Percentiles rank a stretch among this genome's conserved stretches.
Conservation (phyloP, 2,113 vertebrate genomes). For the Condylura cristata region DNA sequence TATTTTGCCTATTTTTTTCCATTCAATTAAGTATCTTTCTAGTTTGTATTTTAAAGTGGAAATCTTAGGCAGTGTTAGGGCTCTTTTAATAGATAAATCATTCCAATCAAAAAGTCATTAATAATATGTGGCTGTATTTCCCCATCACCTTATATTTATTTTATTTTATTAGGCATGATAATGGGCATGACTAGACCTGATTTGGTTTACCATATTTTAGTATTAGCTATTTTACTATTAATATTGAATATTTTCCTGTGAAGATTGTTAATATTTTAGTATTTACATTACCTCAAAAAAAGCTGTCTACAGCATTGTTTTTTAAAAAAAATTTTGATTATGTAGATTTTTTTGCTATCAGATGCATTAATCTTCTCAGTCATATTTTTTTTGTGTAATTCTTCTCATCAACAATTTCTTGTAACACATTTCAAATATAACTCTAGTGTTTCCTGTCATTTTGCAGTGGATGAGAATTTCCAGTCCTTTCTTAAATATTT, state of each 20-base stretch:
- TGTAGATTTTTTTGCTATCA: neutral
- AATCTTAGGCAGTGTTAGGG: neutral
- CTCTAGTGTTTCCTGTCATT: neutral
- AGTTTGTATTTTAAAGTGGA: neutral
- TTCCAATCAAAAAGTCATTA: neutral
- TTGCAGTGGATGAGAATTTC: neutral
- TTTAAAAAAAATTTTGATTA: neutral
- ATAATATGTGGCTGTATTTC: neutral
- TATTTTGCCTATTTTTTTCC: neutral
- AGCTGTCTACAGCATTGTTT: neutral
- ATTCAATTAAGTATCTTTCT: conserved; percentile 10
- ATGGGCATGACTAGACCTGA: neutral
- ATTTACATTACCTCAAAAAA: neutral
- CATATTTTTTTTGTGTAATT: neutral
- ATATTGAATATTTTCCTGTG: neutral
- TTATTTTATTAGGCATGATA: conserved; percentile 15
- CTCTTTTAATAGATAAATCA: neutral
- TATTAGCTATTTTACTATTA: neutral
- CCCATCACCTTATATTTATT: neutral
- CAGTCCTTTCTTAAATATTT: neutral
- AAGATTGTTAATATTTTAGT: neutral
- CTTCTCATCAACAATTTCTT: neutral
- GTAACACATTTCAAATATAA: neutral
- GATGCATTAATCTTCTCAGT: neutral
- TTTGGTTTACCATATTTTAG: neutral